Percentiles rank a stretch among this genome's conserved stretches.
Conservation (phyloP, 2,888 invertebrate genomes). For the Stenodema calcarata region DNA sequence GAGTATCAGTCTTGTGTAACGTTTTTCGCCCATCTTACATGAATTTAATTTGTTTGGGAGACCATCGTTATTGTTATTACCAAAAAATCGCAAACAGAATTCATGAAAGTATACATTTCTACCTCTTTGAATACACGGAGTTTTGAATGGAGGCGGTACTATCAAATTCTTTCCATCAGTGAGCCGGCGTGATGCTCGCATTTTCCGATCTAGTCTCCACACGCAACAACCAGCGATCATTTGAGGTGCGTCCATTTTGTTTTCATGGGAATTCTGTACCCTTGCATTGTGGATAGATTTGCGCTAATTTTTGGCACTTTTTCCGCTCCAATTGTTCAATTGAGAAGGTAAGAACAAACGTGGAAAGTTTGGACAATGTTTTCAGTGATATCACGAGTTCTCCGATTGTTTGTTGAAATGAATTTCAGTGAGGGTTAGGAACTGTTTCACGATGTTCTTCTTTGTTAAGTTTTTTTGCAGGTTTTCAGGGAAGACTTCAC, state of each 20-base stretch:
- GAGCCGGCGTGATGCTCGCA: constrained; percentile 6
- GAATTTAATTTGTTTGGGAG: too few relatives aligned
- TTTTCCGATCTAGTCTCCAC: background rate
- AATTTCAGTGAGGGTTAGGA: constrained; percentile 54
- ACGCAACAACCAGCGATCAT: background rate
- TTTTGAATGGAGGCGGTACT: background rate
- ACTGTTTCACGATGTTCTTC: constrained; percentile 54
- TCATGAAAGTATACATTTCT: too few relatives aligned
- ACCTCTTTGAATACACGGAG: too few relatives aligned
- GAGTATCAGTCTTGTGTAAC: too few relatives aligned
- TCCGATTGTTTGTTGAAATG: constrained; percentile 41
- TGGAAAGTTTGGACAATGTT: constrained; percentile 38
- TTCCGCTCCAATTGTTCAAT: constrained; percentile 29
- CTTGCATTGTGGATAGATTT: background rate
- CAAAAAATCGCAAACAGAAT: too few relatives aligned
- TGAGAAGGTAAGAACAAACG: constrained; percentile 35
- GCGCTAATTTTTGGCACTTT: constrained; percentile 30
- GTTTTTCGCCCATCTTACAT: too few relatives aligned
- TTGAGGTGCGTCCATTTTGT: constrained; percentile 34
- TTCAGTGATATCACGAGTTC: constrained; percentile 7
- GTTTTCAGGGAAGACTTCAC: constrained; percentile 56
- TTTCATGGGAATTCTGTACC: constrained; percentile 21
- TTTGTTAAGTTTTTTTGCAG: constrained; percentile 50
- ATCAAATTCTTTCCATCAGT: background rate
- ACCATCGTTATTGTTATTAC: too few relatives aligned